phyloP scores from a whole-genome alignment of 2,888 invertebrate genomes.

The Drosophila setosimentum region DNA sequence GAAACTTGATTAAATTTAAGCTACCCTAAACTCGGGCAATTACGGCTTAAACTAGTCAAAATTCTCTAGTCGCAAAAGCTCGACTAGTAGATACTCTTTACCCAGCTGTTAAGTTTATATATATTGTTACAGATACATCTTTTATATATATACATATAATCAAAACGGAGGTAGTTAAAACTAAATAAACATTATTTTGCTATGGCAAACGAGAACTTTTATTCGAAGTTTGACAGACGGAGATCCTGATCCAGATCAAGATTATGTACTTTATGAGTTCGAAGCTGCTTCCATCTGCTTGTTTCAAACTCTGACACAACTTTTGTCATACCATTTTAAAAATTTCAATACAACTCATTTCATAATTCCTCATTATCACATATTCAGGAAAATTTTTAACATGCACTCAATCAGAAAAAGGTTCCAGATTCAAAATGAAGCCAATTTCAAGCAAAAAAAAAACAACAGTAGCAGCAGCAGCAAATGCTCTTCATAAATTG shows the following conservation, averaged over 20 bases:
- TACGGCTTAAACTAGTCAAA: slow-evolving; percentile 7
- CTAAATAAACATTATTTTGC: neutral
- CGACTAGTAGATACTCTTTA: neutral
- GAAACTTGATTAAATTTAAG: slow-evolving; percentile 19
- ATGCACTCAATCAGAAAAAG: slow-evolving; percentile 38
- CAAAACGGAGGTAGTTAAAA: neutral
- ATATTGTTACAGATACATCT: no score
- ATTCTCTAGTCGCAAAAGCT: neutral
- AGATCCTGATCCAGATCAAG: neutral
- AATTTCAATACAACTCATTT: neutral
- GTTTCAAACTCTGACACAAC: neutral
- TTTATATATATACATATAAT: neutral
- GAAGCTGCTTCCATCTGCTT: neutral
- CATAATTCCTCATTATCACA: slow-evolving; percentile 14
- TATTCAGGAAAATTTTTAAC: slow-evolving; percentile 7
- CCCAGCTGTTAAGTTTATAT: no score
- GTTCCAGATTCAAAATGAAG: slow-evolving; percentile 29
- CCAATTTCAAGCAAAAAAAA: slow-evolving; percentile 41
- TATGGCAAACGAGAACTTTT: neutral
- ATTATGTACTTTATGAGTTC: neutral
- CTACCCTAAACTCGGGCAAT: neutral
- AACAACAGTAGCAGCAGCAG: neutral
- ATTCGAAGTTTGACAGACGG: neutral
- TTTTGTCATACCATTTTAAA: neutral
- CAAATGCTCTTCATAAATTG: slow-evolving; percentile 32